phyloP scores from a whole-genome alignment of 2,113 vertebrate species.

The Dipodomys spectabilis region DNA sequence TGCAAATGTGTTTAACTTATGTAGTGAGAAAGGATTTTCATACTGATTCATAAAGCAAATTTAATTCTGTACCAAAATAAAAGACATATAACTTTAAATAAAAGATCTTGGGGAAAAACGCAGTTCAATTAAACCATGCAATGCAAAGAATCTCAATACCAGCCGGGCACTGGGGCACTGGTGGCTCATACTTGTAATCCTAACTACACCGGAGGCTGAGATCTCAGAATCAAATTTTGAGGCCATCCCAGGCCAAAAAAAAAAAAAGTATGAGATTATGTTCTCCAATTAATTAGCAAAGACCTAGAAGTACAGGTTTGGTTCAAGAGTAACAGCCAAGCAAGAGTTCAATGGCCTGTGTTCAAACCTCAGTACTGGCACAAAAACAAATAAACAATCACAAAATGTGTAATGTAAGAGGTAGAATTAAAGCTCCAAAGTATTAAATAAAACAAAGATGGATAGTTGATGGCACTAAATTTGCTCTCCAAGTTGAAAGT shows the following conservation, averaged over 20 bases:
- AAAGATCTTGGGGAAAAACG: not conserved
- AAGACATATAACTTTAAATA: not conserved
- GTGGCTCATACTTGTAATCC: too few relatives aligned
- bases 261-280: too few relatives aligned
- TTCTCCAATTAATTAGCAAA: too few relatives aligned
- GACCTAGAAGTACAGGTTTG: too few relatives aligned
- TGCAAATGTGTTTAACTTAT: not conserved
- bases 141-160: not conserved
- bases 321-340: too few relatives aligned
- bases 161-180: too few relatives aligned
- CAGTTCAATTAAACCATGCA: not conserved
- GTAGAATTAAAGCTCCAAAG: not conserved
- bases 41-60: constrained; percentile 5
- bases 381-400: not conserved
- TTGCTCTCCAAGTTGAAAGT: not conserved
- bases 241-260: too few relatives aligned
- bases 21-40: not conserved
- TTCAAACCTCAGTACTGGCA: too few relatives aligned
- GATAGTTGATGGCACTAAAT: not conserved
- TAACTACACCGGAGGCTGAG: too few relatives aligned
- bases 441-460: not conserved
- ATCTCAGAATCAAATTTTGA: too few relatives aligned
- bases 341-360: too few relatives aligned
- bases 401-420: not conserved
- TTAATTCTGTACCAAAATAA: constrained; percentile 32